Percentiles rank a stretch among this genome's conserved stretches.
These are phyloP conservation scores for Tapirus terrestris DNA, from an alignment of 2,113 vertebrate genomes.

Conservation along the genomic window DNA sequence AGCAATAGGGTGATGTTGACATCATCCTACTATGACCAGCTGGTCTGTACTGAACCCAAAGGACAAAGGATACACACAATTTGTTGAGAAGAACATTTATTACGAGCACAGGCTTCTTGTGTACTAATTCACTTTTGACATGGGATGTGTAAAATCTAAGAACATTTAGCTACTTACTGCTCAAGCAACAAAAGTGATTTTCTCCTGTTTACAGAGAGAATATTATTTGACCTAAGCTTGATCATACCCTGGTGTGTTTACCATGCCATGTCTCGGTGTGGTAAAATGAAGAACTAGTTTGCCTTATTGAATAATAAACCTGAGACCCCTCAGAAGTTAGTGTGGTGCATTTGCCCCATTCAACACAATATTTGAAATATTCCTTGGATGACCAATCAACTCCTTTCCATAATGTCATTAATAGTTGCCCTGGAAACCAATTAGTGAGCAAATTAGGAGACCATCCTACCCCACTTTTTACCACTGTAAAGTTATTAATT, in stretches of 20 bases:
- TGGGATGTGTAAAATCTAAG: slow-evolving; percentile 40
- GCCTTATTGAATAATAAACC: neutral
- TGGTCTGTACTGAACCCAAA: neutral
- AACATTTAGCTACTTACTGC: slow-evolving; percentile 14
- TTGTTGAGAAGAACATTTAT: slow-evolving; percentile 36
- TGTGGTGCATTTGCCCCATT: neutral
- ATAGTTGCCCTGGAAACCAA: neutral
- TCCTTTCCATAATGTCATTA: neutral
- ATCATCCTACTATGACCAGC: neutral
- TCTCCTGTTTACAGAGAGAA: neutral
- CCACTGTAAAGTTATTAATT: neutral
- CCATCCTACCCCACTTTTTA: neutral
- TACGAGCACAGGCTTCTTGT: neutral
- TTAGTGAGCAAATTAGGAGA: neutral
- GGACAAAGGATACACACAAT: neutral
- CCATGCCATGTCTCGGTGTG: neutral
- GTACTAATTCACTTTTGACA: slow-evolving; percentile 27
- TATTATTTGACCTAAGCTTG: neutral
- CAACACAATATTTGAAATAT: neutral
- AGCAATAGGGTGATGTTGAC: neutral
- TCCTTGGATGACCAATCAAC: neutral
- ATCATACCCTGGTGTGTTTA: neutral
- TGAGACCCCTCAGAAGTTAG: neutral
- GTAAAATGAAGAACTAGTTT: neutral
- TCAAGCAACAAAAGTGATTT: slow-evolving; percentile 3